Percentiles rank a stretch among this genome's conserved stretches.
These are phyloP conservation scores for Paracanthobrama guichenoti DNA, from an alignment of 2,113 vertebrate species.

Conservation along the genomic window DNA sequence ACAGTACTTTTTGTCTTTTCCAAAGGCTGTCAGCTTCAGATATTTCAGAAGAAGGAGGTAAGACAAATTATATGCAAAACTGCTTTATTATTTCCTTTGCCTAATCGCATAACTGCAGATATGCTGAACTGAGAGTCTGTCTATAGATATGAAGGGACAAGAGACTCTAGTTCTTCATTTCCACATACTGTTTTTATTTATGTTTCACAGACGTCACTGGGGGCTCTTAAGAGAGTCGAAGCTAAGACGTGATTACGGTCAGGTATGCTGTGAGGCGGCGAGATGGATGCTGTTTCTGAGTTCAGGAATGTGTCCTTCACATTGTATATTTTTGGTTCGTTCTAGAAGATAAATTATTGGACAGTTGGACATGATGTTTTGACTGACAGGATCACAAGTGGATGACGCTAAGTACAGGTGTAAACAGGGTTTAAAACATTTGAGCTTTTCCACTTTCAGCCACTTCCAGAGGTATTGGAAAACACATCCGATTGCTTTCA, in stretches of 20 bases:
- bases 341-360: neutral
- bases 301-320: slow-evolving; percentile 35
- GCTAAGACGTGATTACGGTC: slow-evolving; percentile 9
- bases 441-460: too few species aligned
- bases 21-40: slow-evolving; percentile 15
- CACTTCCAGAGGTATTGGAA: too few species aligned
- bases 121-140: neutral
- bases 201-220: neutral
- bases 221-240: neutral
- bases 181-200: slow-evolving; percentile 12
- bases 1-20: slow-evolving; percentile 14
- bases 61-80: slow-evolving; percentile 27
- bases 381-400: too few species aligned
- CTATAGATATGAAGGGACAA: neutral
- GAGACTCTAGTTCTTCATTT: neutral
- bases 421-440: too few species aligned
- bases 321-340: slow-evolving; percentile 3
- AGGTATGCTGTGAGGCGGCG: neutral
- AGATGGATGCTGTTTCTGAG: neutral
- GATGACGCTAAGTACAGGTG: too few species aligned
- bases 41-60: slow-evolving; percentile 3
- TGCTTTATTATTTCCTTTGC: slow-evolving; percentile 33
- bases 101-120: slow-evolving; percentile 4
- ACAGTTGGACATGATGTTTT: slow-evolving; percentile 11
- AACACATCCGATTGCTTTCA: too few species aligned